Evolutionary conservation across 2,113 vertebrate genomes (phyloP).

Genomic region (Centropristis striata): DNA sequence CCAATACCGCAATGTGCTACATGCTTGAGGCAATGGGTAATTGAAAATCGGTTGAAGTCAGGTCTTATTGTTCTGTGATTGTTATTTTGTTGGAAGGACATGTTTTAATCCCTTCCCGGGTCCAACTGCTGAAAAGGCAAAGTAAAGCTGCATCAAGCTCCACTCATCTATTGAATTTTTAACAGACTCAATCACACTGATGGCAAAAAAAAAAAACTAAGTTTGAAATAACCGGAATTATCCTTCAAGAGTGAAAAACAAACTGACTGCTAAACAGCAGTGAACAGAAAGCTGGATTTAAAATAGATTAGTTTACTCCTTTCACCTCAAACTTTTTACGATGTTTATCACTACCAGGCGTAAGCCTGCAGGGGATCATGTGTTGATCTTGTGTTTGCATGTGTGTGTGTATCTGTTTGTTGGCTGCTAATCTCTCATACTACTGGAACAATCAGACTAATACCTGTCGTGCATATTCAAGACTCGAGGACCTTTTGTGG

Average conservation of each 20-base stretch:
- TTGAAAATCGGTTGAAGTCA: conserved; percentile 56
- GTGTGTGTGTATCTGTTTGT: too few species aligned
- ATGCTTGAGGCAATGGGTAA: conserved; percentile 51
- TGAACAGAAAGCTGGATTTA: background rate
- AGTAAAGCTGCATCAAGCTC: conserved; percentile 18
- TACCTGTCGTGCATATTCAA: too few species aligned
- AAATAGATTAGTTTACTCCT: background rate
- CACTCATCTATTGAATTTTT: conserved; percentile 19
- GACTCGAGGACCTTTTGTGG: too few species aligned
- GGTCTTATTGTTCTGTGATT: conserved; percentile 47
- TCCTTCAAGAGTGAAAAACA: conserved; percentile 3
- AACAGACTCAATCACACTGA: conserved; percentile 15
- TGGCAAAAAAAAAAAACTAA: background rate
- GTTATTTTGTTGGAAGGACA: conserved; percentile 51
- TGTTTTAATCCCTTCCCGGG: conserved; percentile 41
- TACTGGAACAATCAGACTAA: too few species aligned
- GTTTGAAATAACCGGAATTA: background rate
- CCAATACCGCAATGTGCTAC: conserved; percentile 23
- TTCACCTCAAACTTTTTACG: background rate
- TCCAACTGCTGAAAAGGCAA: conserved; percentile 31
- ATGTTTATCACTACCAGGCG: too few species aligned
- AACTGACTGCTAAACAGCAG: background rate
- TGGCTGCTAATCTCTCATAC: too few species aligned
- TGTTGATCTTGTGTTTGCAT: too few species aligned
- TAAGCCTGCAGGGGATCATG: too few species aligned